These are phyloP conservation scores for Hyposoter didymator DNA, from an alignment of 2,888 invertebrate species.

Conservation along the genomic window DNA sequence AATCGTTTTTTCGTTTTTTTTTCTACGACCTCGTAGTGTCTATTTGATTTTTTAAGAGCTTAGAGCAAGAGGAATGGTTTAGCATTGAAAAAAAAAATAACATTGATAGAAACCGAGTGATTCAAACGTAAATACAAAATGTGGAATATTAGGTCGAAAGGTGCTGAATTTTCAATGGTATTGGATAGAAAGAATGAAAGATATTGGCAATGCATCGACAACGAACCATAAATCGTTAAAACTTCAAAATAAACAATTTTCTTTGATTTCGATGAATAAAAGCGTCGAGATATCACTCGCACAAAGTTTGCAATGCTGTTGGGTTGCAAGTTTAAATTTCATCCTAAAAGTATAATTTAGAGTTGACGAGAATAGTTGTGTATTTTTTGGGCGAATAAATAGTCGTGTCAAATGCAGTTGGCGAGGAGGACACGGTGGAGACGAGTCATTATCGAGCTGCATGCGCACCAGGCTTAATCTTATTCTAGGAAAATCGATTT, in stretches of 20 bases:
- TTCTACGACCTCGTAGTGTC: neutral
- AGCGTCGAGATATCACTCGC: neutral
- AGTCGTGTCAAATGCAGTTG: slow-evolving; percentile 16
- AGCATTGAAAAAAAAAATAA: too few species aligned
- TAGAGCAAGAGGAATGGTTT: neutral
- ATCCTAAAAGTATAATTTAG: neutral
- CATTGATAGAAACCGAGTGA: too few species aligned
- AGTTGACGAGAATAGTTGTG: neutral
- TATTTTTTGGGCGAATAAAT: slow-evolving; percentile 47
- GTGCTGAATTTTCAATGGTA: neutral
- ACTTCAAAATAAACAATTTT: neutral
- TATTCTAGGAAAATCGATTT: slow-evolving; percentile 51
- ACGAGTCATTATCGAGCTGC: slow-evolving; percentile 20
- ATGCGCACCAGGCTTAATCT: slow-evolving; percentile 30
- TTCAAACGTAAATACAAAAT: neutral
- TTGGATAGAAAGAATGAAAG: neutral
- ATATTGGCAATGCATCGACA: neutral
- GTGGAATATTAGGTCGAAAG: neutral
- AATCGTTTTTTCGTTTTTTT: neutral
- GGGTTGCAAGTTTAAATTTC: neutral
- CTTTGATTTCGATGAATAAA: neutral
- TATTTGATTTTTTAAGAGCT: neutral
- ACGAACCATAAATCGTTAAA: neutral
- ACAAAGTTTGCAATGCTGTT: neutral
- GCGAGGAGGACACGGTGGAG: neutral